phyloP scores from a whole-genome alignment of 2,888 invertebrate species.

The Epicampocera succincta region DNA sequence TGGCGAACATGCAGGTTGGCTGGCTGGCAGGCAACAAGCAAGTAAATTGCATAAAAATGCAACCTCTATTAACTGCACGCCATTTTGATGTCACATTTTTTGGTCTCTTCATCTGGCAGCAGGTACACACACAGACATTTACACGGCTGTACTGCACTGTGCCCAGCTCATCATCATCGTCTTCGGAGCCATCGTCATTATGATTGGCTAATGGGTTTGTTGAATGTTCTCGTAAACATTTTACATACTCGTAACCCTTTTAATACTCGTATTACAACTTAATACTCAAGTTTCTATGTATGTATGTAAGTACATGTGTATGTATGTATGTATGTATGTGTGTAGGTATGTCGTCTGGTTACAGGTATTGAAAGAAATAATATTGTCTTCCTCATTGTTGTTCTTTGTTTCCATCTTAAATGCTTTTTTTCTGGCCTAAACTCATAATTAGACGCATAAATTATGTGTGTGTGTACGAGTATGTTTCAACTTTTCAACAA shows the following conservation, averaged over 20 bases:
- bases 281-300: constrained; percentile 51
- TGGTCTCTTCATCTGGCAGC: constrained; percentile 56
- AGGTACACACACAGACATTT: constrained; percentile 12
- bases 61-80: constrained; percentile 69
- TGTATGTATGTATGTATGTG: too few species aligned
- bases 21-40: constrained; percentile 7
- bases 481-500: constrained; percentile 59
- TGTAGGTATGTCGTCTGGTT: too few species aligned
- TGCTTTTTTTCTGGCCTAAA: constrained; percentile 13
- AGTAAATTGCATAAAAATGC: constrained; percentile 58
- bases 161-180: constrained; percentile 15
- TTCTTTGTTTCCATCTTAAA: background rate
- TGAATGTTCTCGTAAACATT: constrained; percentile 41
- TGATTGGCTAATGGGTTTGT: constrained; percentile 68
- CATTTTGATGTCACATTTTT: constrained; percentile 69
- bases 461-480: too few species aligned
- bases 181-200: constrained; percentile 54
- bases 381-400: constrained; percentile 27
- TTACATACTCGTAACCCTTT: constrained; percentile 57
- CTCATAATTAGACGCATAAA: constrained; percentile 64
- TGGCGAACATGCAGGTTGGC: constrained; percentile 25
- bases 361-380: constrained; percentile 5
- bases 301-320: too few species aligned
- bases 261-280: constrained; percentile 60
- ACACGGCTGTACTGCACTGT: background rate